Conservation (phyloP, 2,888 invertebrate genomes). For the Epinotia ramella region DNA sequence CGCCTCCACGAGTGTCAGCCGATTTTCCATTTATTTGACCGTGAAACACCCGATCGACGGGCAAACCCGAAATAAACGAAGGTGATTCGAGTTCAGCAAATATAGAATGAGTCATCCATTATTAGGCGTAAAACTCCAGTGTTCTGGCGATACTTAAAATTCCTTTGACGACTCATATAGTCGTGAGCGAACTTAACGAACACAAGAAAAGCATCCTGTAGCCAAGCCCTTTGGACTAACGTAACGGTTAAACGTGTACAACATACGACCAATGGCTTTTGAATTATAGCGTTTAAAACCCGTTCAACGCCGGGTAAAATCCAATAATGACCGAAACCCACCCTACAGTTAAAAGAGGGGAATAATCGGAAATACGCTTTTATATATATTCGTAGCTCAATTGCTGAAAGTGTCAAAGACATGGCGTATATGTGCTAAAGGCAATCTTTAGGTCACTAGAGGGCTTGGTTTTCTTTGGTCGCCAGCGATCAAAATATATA, state of each 20-base stretch:
- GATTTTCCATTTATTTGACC: too few species aligned
- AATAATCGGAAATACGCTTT: slow-evolving; percentile 58
- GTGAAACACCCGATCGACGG: too few species aligned
- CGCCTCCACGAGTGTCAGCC: too few species aligned
- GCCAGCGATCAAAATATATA: too few species aligned
- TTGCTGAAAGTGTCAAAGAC: not conserved
- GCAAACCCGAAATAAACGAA: not conserved
- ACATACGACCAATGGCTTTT: slow-evolving; percentile 1
- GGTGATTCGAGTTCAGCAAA: not conserved
- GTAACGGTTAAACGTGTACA: not conserved
- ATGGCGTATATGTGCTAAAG: not conserved
- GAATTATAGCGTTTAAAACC: slow-evolving; percentile 48
- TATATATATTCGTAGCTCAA: slow-evolving; percentile 53
- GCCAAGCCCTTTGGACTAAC: not conserved
- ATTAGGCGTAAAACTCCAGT: not conserved
- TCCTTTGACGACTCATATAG: slow-evolving; percentile 28
- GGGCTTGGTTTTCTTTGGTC: too few species aligned
- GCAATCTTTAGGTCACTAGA: not conserved
- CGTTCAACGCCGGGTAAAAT: slow-evolving; percentile 52
- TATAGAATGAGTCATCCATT: not conserved
- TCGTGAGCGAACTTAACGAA: slow-evolving; percentile 47
- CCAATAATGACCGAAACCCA: slow-evolving; percentile 55
- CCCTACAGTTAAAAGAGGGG: slow-evolving; percentile 49
- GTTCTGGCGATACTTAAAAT: slow-evolving; percentile 25
- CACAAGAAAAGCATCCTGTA: slow-evolving; percentile 30